These are phyloP conservation scores for Hypsopygia costalis DNA, from an alignment of 2,888 invertebrate species.

Conservation along the genomic window DNA sequence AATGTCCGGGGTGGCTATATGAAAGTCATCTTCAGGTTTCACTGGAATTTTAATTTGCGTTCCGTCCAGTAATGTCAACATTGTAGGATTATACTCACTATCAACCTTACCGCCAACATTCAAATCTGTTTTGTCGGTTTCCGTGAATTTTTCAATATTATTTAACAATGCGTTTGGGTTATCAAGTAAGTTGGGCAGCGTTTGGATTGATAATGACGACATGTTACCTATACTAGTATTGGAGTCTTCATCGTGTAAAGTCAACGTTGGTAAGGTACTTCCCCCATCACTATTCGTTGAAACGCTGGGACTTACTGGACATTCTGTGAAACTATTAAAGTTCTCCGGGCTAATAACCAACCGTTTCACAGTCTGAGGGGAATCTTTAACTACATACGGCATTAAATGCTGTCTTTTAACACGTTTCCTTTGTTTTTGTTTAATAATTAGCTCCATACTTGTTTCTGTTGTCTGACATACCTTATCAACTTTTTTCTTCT, in stretches of 20 bases:
- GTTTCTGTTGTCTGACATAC: conserved; percentile 42
- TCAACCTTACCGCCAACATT: conserved; percentile 1
- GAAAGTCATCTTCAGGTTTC: conserved; percentile 42
- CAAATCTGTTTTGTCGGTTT: background rate
- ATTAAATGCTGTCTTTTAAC: conserved; percentile 24
- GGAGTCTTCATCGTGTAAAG: conserved; percentile 39
- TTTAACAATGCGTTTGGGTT: conserved; percentile 21
- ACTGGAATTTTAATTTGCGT: conserved; percentile 24
- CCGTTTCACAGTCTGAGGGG: conserved; percentile 21
- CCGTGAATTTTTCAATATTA: conserved; percentile 24
- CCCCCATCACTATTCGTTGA: conserved; percentile 5
- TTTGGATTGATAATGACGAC: conserved; percentile 29
- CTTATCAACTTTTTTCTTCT: conserved; percentile 4
- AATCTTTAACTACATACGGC: conserved; percentile 48
- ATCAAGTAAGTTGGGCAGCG: conserved; percentile 23
- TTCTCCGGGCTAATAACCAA: conserved; percentile 33
- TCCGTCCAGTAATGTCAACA: conserved; percentile 25
- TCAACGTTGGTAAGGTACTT: conserved; percentile 3
- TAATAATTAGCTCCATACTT: conserved; percentile 18
- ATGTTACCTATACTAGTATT: conserved; percentile 36
- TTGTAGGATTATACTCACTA: conserved; percentile 21
- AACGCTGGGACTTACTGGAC: background rate
- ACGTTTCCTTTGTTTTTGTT: conserved; percentile 22
- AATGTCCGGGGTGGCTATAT: conserved; percentile 38
- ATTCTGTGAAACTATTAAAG: background rate